A percentile compares a stretch with the other conserved stretches of the same genome.
These are phyloP conservation scores for Drosophila sproati DNA, from an alignment of 1,140 invertebrate genomes.

Conservation along the genomic window DNA sequence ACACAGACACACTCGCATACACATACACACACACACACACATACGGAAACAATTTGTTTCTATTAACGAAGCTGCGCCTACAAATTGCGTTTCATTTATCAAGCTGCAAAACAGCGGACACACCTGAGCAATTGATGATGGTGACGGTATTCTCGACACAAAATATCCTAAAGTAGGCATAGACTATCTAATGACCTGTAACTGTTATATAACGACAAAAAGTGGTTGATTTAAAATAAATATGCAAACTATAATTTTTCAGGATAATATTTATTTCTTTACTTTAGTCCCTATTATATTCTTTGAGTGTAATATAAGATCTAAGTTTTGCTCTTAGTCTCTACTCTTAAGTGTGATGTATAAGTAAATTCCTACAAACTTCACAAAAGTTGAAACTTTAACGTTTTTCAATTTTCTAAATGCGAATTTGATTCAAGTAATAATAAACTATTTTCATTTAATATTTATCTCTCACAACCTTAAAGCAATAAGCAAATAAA, in stretches of 20 bases:
- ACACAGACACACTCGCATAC: slow-evolving; percentile 31
- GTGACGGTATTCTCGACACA: slow-evolving; percentile 43
- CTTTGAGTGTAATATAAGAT: too few relatives aligned
- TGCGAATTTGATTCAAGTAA: too few relatives aligned
- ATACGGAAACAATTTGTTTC: slow-evolving; percentile 77
- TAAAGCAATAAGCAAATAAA: too few relatives aligned
- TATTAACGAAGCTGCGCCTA: slow-evolving; percentile 80
- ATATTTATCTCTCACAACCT: too few relatives aligned
- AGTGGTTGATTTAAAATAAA: background rate
- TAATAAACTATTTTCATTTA: too few relatives aligned
- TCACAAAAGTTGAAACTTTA: too few relatives aligned
- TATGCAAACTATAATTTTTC: background rate
- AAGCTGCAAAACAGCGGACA: slow-evolving; percentile 57
- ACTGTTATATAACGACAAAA: slow-evolving; percentile 10
- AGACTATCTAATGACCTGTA: slow-evolving; percentile 32
- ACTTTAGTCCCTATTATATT: too few relatives aligned
- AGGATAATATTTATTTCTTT: background rate
- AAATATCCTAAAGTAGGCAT: slow-evolving; percentile 22
- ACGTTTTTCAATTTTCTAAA: too few relatives aligned
- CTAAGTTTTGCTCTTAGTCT: too few relatives aligned
- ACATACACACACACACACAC: background rate
- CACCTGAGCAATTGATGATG: slow-evolving; percentile 77
- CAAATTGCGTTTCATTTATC: slow-evolving; percentile 78
- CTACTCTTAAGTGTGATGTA: too few relatives aligned
- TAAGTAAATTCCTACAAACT: too few relatives aligned